Evolutionary conservation across 2,797 vertebrate species (phyloP).

Genomic region (Monodelphis domestica): DNA sequence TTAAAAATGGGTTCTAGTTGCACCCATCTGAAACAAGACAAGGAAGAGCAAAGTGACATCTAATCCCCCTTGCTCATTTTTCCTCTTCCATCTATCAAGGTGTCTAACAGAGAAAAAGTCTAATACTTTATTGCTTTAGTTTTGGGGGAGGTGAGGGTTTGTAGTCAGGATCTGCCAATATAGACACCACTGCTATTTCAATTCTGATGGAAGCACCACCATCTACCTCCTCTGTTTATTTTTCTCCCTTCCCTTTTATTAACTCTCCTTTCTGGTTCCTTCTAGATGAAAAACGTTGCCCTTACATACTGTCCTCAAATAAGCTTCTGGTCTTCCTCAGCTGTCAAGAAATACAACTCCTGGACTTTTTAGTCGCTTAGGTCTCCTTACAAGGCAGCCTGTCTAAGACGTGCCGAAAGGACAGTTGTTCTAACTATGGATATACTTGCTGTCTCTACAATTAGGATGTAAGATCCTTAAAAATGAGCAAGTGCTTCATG

Average conservation of each 20-base stretch:
- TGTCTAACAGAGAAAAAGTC: neutral
- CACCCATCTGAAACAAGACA: neutral
- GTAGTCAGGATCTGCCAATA: neutral
- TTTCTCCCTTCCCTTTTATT: neutral
- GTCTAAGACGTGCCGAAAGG: neutral
- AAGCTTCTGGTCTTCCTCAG: neutral
- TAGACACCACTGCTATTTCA: neutral
- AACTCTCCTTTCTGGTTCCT: neutral
- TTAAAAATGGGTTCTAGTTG: neutral
- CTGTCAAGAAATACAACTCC: neutral
- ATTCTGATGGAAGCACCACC: neutral
- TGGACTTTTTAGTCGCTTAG: neutral
- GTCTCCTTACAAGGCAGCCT: neutral
- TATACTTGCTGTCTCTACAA: neutral
- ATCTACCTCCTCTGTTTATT: neutral
- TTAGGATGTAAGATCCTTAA: neutral
- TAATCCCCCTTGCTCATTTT: neutral
- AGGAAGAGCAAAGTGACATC: neutral
- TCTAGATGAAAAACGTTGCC: neutral
- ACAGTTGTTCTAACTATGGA: neutral
- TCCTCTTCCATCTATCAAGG: neutral
- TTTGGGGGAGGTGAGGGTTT: neutral
- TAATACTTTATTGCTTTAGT: neutral
- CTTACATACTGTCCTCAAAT: neutral
- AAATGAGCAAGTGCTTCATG: neutral